A percentile compares a stretch with the other conserved stretches of the same genome.
These are phyloP conservation scores for Diloba caeruleocephala DNA, from an alignment of 2,888 invertebrate genomes.

Conservation along the genomic window DNA sequence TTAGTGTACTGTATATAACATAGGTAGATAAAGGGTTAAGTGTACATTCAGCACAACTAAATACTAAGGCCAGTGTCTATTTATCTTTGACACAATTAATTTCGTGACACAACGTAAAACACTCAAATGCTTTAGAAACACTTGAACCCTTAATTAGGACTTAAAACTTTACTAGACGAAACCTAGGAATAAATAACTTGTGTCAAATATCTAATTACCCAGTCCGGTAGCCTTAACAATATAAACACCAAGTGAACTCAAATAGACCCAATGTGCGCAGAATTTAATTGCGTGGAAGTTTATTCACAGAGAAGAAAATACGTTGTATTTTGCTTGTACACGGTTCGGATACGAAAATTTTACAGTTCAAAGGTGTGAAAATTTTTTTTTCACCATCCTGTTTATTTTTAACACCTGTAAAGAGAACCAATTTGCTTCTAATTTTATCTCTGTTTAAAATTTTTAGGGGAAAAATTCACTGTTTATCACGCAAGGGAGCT, in stretches of 20 bases:
- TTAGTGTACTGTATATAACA: no score
- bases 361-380: constrained; percentile 3
- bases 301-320: background rate
- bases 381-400: background rate
- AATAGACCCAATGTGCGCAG: background rate
- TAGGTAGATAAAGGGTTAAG: no score
- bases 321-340: no score
- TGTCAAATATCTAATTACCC: constrained; percentile 30
- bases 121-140: constrained; percentile 9
- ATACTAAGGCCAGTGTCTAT: background rate
- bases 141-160: constrained; percentile 21
- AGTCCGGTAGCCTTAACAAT: constrained; percentile 14
- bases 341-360: background rate
- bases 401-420: constrained; percentile 7
- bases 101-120: constrained; percentile 11
- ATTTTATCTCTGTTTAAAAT: constrained; percentile 26
- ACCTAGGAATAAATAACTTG: constrained; percentile 13
- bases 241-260: constrained; percentile 22
- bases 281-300: constrained; percentile 19
- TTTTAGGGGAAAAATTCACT: constrained; percentile 18
- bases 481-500: no score
- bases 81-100: constrained; percentile 2
- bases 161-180: constrained; percentile 6
- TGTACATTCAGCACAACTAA: no score
- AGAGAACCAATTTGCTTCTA: constrained; percentile 1